Evolutionary conservation across 1,140 invertebrate genomes (phyloP).

Genomic region (Eurosta solidaginis): DNA sequence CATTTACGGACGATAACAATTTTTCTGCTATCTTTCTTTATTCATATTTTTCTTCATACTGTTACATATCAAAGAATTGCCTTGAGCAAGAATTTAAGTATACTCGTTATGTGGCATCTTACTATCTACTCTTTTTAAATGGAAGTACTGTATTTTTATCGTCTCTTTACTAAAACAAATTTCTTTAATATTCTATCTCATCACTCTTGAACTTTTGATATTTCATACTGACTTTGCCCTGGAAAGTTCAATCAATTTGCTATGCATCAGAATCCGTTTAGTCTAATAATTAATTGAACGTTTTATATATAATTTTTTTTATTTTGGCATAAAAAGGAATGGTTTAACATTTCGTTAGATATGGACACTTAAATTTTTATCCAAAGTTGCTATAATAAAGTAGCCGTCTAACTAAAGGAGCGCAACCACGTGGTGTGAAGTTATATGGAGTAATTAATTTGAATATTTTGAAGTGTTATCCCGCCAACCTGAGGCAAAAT

Average conservation of each 20-base stretch:
- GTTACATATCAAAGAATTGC: background rate
- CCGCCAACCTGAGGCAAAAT: no score
- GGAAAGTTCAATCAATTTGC: background rate
- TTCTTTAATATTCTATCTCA: background rate
- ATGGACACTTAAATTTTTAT: no score
- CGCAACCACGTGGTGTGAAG: no score
- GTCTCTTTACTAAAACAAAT: conserved; percentile 1
- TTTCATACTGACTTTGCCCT: background rate
- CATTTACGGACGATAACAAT: no score
- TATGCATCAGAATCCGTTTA: background rate
- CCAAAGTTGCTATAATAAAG: no score
- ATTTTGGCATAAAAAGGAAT: no score
- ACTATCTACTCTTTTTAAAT: background rate
- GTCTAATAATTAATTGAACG: conserved; percentile 9
- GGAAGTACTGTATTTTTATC: background rate
- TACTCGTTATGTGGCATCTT: background rate
- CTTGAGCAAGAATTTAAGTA: background rate
- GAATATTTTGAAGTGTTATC: no score
- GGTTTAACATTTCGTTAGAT: no score
- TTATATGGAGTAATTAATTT: no score
- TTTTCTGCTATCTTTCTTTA: background rate
- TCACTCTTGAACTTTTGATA: background rate
- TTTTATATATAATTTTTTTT: no score
- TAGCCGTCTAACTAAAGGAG: no score
- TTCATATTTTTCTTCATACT: no score